Evolutionary conservation across 2,797 vertebrate genomes (phyloP).

Genomic region (Hypotaenidia philippensis): DNA sequence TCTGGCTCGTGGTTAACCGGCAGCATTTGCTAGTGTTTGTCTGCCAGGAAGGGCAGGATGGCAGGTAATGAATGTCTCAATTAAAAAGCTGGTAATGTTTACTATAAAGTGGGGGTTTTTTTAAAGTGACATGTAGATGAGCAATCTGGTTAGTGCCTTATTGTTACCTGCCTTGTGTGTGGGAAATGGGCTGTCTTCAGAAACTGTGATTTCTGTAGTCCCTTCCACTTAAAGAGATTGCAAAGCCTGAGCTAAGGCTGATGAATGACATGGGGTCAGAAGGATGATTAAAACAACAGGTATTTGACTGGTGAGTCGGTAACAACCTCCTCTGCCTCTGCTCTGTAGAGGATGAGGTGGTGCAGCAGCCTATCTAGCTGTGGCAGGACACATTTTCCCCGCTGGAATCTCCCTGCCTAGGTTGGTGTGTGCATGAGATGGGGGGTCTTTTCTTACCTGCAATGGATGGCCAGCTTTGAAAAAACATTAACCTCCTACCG

Average conservation of each 20-base stretch:
- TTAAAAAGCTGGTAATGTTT: background rate
- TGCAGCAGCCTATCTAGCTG: background rate
- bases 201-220: background rate
- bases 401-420: background rate
- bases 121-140: background rate
- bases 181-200: background rate
- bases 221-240: background rate
- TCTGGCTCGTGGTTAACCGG: too few relatives aligned
- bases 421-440: background rate
- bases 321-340: background rate
- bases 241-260: background rate
- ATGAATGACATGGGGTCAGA: background rate
- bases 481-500: background rate
- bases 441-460: background rate
- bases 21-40: background rate
- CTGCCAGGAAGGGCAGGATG: background rate
- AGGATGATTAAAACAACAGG: background rate
- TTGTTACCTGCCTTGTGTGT: background rate
- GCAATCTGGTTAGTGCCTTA: background rate
- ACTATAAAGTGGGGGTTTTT: background rate
- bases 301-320: background rate
- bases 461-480: background rate
- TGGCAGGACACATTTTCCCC: background rate
- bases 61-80: background rate
- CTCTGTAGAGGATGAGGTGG: background rate